phyloP scores from a whole-genome alignment of 2,888 invertebrate genomes.

The Polydesmus complanatus region DNA sequence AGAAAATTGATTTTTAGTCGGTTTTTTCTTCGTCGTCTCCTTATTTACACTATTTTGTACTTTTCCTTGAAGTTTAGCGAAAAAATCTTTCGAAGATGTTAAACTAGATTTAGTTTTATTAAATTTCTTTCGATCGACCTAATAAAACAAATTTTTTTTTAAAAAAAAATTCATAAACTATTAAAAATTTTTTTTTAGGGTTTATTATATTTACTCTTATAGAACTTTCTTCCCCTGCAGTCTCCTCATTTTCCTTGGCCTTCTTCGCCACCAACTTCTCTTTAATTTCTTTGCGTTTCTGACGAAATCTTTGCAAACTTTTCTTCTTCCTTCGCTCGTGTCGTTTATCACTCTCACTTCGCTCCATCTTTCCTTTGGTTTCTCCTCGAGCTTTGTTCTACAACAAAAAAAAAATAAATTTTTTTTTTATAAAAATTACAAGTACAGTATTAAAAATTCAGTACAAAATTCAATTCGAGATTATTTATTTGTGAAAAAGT shows the following conservation, averaged over 20 bases:
- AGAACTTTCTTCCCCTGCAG: slow-evolving; percentile 44
- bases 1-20: background rate
- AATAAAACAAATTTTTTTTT: background rate
- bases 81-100: slow-evolving; percentile 71
- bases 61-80: slow-evolving; percentile 69
- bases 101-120: slow-evolving; percentile 35
- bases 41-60: slow-evolving; percentile 40
- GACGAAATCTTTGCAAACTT: slow-evolving; percentile 46
- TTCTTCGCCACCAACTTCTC: slow-evolving; percentile 27
- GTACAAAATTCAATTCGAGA: background rate
- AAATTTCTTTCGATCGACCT: background rate
- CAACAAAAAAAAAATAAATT: too few relatives aligned
- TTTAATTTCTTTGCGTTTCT: slow-evolving; percentile 21
- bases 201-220: background rate
- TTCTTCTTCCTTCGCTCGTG: slow-evolving; percentile 79
- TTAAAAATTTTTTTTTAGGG: background rate
- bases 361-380: slow-evolving; percentile 57
- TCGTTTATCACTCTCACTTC: slow-evolving; percentile 72
- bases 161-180: background rate
- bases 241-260: slow-evolving; percentile 42
- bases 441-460: background rate
- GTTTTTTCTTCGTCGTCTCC: slow-evolving; percentile 19
- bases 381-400: slow-evolving; percentile 34
- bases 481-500: too few relatives aligned
- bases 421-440: too few relatives aligned